These are phyloP conservation scores for Meloidogyne hapla DNA, from an alignment of 1,140 invertebrate species.

Conservation along the genomic window DNA sequence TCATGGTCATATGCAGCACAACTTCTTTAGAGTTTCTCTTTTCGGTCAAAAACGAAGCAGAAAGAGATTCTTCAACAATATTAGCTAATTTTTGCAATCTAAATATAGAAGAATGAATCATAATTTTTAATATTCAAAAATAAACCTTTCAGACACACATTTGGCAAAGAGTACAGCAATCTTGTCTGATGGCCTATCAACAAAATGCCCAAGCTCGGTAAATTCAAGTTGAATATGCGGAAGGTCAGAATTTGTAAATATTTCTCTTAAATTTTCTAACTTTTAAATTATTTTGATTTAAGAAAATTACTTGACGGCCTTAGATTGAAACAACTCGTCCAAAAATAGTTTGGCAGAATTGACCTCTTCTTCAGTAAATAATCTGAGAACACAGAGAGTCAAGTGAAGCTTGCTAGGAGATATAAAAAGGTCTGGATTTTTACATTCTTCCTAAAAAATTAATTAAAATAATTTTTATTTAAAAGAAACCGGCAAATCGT, in stretches of 20 bases:
- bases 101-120: slow-evolving; percentile 3
- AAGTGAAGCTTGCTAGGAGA: slow-evolving; percentile 31
- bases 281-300: neutral
- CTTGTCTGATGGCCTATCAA: slow-evolving; percentile 5
- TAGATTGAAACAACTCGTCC: slow-evolving; percentile 20
- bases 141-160: slow-evolving; percentile 20
- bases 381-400: slow-evolving; percentile 32
- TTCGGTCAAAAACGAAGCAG: slow-evolving; percentile 5
- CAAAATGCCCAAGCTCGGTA: slow-evolving; percentile 14
- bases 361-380: slow-evolving; percentile 32
- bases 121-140: neutral
- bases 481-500: slow-evolving; percentile 19
- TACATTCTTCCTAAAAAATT: slow-evolving; percentile 30
- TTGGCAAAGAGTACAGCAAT: slow-evolving; percentile 27
- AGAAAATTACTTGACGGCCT: slow-evolving; percentile 28
- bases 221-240: slow-evolving; percentile 21
- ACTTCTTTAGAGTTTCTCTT: slow-evolving; percentile 26
- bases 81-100: slow-evolving; percentile 32
- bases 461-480: neutral
- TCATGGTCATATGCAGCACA: slow-evolving; percentile 28
- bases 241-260: slow-evolving; percentile 14
- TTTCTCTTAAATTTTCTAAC: neutral
- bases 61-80: slow-evolving; percentile 22
- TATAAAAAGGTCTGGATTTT: slow-evolving; percentile 27
- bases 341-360: slow-evolving; percentile 26